Percentiles rank a stretch among this genome's conserved stretches.
Conservation (phyloP, 2,888 invertebrate species). For the Acanthosepion pharaonis region DNA sequence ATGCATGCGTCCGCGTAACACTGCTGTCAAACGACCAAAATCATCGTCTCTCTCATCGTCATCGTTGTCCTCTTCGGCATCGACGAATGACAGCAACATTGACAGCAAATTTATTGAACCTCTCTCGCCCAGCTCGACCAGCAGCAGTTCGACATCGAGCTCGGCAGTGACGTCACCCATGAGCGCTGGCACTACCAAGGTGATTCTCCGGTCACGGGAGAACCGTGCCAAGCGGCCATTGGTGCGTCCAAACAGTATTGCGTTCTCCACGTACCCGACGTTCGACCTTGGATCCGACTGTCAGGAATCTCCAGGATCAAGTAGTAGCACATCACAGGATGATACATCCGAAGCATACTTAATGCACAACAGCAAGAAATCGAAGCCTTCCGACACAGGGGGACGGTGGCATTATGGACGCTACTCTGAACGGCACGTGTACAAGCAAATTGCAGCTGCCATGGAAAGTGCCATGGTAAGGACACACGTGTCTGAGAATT, state of each 20-base stretch:
- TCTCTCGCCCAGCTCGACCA: conserved; percentile 54
- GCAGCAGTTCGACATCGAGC: conserved; percentile 52
- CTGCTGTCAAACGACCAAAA: conserved; percentile 54
- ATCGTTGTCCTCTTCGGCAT: not conserved
- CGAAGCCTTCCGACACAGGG: conserved; percentile 59
- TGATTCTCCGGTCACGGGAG: conserved; percentile 67
- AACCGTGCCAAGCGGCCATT: conserved; percentile 66
- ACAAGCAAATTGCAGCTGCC: conserved; percentile 68
- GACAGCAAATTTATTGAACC: conserved; percentile 57
- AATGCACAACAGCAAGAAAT: conserved; percentile 63
- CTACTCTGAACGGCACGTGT: conserved; percentile 67
- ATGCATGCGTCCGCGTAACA: conserved; percentile 48
- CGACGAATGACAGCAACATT: conserved; percentile 50
- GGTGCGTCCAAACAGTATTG: conserved; percentile 73
- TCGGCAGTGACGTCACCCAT: conserved; percentile 57
- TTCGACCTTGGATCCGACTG: conserved; percentile 68
- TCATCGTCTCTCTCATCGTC: conserved; percentile 34
- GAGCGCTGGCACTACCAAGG: conserved; percentile 56
- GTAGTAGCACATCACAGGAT: conserved; percentile 60
- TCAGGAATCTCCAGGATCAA: conserved; percentile 60
- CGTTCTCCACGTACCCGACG: conserved; percentile 71
- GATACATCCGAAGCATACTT: conserved; percentile 65
- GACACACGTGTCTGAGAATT: conserved; percentile 62
- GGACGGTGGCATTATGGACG: conserved; percentile 60
- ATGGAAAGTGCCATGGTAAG: conserved; percentile 70